Evolutionary conservation across 2,888 invertebrate species (phyloP), one percentile per base, ranked within the genome.

Genomic region (Exocentrus adspersus): DNA sequence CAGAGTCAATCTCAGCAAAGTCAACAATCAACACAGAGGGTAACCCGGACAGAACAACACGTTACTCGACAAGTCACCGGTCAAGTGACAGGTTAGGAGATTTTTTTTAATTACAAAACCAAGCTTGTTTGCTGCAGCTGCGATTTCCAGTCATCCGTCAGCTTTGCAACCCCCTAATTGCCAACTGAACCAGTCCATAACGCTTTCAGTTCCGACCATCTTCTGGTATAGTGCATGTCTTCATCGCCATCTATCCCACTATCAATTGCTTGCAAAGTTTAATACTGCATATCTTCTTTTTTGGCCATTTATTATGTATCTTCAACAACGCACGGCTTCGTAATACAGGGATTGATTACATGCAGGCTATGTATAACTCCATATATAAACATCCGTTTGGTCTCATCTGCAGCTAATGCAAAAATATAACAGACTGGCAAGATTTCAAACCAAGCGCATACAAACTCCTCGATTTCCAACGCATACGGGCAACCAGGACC

Each of bases 41-140:
- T 88, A 79, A 88, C 87, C 81, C 85, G 89, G 81, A 91, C 90
- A 75, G 92, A 92, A 85, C 91, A 91, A 83, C 91, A 90, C 82
- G 89, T 90, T 84, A 90, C 91, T 76, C 87, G 91, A 80, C 92
- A 93, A 85, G 87, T 91, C 85, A 90, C 90, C 85, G 83, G 82
- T 72, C 83, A 83, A 83, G 91, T 91, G 85, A 88, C 89, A 90
- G 90, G 91, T 83, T 79, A 82, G 82, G 71, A 72, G 56, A 43
- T 59, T 65, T 65, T 77, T 62, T 56, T n/a, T n/a, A n/a, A 70
- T 56, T 60, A 52, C 32, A 43, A 57, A 45, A 28, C 57, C 58
- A 57, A 56, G 57, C 57, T 59, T 66, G 28, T 48, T 56, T 56
- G 42, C 51, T 41, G 21, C 32, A 53, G 28, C 51, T 46, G 20